Evolutionary conservation across 1,140 invertebrate genomes (phyloP).

Genomic region (Pogonognathellus flavescens): DNA sequence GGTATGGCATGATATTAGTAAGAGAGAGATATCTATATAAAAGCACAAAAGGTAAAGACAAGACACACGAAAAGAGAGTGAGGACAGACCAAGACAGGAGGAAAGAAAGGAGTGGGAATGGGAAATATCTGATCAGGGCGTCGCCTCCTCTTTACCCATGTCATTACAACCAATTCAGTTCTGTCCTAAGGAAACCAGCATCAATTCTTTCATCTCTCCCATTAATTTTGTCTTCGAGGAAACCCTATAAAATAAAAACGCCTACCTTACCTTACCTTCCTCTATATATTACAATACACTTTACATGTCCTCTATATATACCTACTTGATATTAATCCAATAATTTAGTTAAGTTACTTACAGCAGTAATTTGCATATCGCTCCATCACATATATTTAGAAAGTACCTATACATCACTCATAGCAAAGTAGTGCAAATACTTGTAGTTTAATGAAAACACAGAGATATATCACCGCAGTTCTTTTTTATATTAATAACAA

Average conservation of each 20-base stretch:
- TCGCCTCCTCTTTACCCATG: constrained; percentile 40
- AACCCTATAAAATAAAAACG: constrained; percentile 42
- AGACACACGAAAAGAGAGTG: constrained; percentile 24
- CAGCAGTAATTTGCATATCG: too few species aligned
- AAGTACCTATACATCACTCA: too few species aligned
- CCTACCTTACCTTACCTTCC: constrained; percentile 45
- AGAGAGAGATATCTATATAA: not conserved
- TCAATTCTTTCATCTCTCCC: constrained; percentile 49
- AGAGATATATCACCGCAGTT: too few species aligned
- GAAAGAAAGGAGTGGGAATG: constrained; percentile 47
- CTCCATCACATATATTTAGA: too few species aligned
- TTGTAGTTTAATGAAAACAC: too few species aligned
- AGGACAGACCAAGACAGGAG: constrained; percentile 41
- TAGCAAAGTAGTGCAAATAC: too few species aligned
- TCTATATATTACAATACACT: not conserved
- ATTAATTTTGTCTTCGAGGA: constrained; percentile 47
- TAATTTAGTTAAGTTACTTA: not conserved
- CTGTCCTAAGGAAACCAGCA: constrained; percentile 38
- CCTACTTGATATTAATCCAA: not conserved
- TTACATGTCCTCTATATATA: too few species aligned
- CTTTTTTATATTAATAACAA: too few species aligned
- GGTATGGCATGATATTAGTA: constrained; percentile 20
- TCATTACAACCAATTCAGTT: constrained; percentile 46
- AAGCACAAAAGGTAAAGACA: constrained; percentile 31
- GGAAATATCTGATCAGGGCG: constrained; percentile 49